Percentiles rank a stretch among this genome's conserved stretches.
Conservation (phyloP, 2,888 invertebrate genomes). For the Brenthis hecate region DNA sequence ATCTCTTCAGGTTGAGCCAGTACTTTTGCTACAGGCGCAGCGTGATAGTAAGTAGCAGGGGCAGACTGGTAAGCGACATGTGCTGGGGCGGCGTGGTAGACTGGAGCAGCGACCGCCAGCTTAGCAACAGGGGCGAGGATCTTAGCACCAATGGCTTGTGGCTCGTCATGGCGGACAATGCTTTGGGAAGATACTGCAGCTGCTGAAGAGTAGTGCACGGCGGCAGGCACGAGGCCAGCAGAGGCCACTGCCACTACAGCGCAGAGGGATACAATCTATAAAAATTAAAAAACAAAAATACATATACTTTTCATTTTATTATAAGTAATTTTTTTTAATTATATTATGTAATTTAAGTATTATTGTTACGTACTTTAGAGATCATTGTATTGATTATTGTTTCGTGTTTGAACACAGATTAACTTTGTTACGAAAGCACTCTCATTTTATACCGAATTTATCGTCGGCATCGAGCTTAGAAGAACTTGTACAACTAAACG, state of each 20-base stretch:
- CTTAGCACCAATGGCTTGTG: slow-evolving; percentile 49
- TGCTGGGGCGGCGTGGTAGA: slow-evolving; percentile 48
- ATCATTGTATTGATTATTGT: slow-evolving; percentile 57
- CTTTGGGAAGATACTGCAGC: slow-evolving; percentile 62
- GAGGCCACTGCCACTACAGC: slow-evolving; percentile 50
- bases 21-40: slow-evolving; percentile 42
- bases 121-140: slow-evolving; percentile 48
- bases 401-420: slow-evolving; percentile 49
- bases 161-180: slow-evolving; percentile 62
- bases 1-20: slow-evolving; percentile 49
- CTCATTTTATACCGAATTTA: slow-evolving; percentile 31
- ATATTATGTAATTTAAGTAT: not conserved
- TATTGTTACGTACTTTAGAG: slow-evolving; percentile 57
- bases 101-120: slow-evolving; percentile 47
- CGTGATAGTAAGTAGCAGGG: slow-evolving; percentile 44
- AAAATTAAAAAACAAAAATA: slow-evolving; percentile 14
- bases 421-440: slow-evolving; percentile 34
- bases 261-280: slow-evolving; percentile 49
- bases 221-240: slow-evolving; percentile 54
- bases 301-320: not conserved
- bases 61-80: slow-evolving; percentile 57
- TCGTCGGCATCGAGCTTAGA: slow-evolving; percentile 35
- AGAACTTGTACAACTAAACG: slow-evolving; percentile 29
- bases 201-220: slow-evolving; percentile 59
- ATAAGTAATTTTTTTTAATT: not conserved